Evolutionary conservation across 2,797 vertebrate species (phyloP), one percentile per base, ranked within the genome.

Genomic region (Antrozous pallidus): DNA sequence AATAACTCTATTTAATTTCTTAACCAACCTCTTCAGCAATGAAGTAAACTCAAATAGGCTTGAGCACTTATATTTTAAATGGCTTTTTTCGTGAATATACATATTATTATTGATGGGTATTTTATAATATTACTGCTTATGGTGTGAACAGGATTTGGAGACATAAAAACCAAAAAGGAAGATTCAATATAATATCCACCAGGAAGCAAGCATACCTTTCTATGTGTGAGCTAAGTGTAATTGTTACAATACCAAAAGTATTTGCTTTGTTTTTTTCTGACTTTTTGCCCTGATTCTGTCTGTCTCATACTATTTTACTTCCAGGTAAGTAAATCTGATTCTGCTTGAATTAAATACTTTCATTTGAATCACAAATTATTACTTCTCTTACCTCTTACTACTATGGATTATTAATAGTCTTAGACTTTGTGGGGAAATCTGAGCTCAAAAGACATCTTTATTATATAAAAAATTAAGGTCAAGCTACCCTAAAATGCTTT

Each of bases 51-150:
- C 36, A 85, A 96, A 82, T 58, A 56, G 24, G 26, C 2, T 67
- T 73, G 45, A 86, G 36, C 75, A 75, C 77, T 16, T 78, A 31
- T 71, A 75, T 81, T 92, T 67, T 49, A 79, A 78, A 96, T 84
- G 33, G 92, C 33, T 80, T 88, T 96, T 96, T 67, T 93, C 65
- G 96, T 90, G 88, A 95, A 47, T 94, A 95, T 93, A 86, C 10
- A 54, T 97, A 96, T 87, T 96, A 97, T 94, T 95, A 84, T 95
- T 96, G 85, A 92, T 93, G 78, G 82, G 96, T 98, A 97, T 97
- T 95, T 97, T 40, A 94, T 70, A 95, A 49, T 69, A 71, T 75
- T 45, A 67, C 75, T 94, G 54, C 83, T 96, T 97, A 95, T 92
- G 75, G 17, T 83, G 80, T 49, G 36, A 42, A 75, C 42, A 65